Percentiles rank a stretch among this genome's conserved stretches.
Evolutionary conservation across 2,888 invertebrate genomes (phyloP).

Genomic region (Lasioglossum leucozonium): DNA sequence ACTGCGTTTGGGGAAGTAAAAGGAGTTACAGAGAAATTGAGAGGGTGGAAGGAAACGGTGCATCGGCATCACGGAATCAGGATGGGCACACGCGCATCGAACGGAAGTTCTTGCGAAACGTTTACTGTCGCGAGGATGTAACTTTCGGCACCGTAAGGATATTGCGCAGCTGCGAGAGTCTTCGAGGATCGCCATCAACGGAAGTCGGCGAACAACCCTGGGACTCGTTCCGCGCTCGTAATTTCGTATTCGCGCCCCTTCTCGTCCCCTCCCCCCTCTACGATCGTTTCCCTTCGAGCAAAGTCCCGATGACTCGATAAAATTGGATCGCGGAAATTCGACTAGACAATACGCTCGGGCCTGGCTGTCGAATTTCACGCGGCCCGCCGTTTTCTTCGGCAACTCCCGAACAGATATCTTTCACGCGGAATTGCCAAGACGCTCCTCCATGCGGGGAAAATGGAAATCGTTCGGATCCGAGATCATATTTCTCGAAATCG

Average conservation of each 20-base stretch:
- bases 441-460: background rate
- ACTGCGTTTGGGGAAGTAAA: background rate
- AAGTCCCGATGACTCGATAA: conserved; percentile 67
- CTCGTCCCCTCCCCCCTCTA: background rate
- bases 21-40: background rate
- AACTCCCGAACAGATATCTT: background rate
- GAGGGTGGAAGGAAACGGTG: background rate
- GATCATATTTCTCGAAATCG: background rate
- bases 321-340: conserved; percentile 64
- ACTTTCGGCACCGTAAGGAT: conserved; percentile 46
- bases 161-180: conserved; percentile 36
- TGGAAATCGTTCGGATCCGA: background rate
- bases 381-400: conserved; percentile 8
- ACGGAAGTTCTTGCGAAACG: conserved; percentile 45
- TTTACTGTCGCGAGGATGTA: conserved; percentile 43
- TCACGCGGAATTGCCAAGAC: conserved; percentile 26
- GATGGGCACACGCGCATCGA: conserved; percentile 10
- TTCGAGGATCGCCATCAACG: conserved; percentile 51
- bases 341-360: conserved; percentile 42
- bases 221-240: conserved; percentile 65
- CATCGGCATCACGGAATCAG: conserved; percentile 18
- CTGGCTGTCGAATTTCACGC: conserved; percentile 14
- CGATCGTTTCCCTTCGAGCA: conserved; percentile 47
- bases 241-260: conserved; percentile 67
- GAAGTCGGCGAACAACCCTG: conserved; percentile 60